Conservation (phyloP, 1,140 invertebrate species). For the Drosophila bifasciata region DNA sequence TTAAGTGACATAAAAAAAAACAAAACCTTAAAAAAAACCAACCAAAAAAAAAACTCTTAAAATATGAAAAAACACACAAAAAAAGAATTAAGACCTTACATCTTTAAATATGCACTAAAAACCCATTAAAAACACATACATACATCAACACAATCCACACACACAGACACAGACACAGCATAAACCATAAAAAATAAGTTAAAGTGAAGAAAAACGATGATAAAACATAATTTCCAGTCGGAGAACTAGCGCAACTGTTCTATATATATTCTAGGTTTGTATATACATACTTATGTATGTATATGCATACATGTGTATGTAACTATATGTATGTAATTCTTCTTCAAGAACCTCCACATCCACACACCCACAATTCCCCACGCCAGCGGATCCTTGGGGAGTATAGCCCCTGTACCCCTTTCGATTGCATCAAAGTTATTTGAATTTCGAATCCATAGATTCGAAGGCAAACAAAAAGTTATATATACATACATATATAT, state of each 20-base stretch:
- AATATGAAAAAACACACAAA: constrained; percentile 39
- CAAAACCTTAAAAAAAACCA: constrained; percentile 46
- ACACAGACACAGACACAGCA: constrained; percentile 47
- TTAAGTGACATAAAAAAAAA: constrained; percentile 74
- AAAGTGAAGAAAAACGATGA: constrained; percentile 25
- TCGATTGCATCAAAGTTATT: constrained; percentile 49
- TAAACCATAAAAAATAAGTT: constrained; percentile 65
- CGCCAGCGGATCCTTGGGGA: constrained; percentile 21
- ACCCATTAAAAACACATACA: constrained; percentile 7
- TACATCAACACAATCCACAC: constrained; percentile 28
- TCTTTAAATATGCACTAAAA: constrained; percentile 72
- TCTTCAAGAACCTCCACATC: constrained; percentile 15
- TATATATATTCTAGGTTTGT: constrained; percentile 70
- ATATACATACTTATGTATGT: no score
- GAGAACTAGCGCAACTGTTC: constrained; percentile 66
- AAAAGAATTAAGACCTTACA: constrained; percentile 67
- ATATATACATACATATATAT: constrained; percentile 70
- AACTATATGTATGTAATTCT: constrained; percentile 50
- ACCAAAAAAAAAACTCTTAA: constrained; percentile 41
- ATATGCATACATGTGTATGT: constrained; percentile 29
- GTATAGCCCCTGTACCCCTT: constrained; percentile 36
- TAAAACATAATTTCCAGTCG: constrained; percentile 64
- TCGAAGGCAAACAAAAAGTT: constrained; percentile 47
- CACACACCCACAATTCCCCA: constrained; percentile 3
- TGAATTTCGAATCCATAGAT: constrained; percentile 45